Evolutionary conservation across 2,113 vertebrate species (phyloP), one percentile per base, ranked within the genome.

Genomic region (Probosciger aterrimus): DNA sequence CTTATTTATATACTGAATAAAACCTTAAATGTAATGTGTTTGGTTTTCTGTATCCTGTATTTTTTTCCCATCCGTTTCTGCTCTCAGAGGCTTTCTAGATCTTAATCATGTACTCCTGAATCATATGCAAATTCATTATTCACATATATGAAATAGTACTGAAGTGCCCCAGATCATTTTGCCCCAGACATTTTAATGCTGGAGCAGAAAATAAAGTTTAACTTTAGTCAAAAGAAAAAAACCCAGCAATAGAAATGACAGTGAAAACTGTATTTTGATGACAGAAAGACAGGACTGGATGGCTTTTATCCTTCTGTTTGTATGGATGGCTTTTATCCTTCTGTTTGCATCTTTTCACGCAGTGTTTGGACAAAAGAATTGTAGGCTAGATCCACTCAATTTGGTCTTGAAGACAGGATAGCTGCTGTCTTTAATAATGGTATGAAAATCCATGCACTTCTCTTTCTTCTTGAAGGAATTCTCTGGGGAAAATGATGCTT

Each of bases 351-450:
- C 18, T 4, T 4, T 64, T 80, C 16, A 43, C 11, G 11, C 10
- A 70, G 24, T 0, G 0, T 30, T 62, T 49, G 11, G 24, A 63
- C 27, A 62, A 9, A 81, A 44, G 4, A 0, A 3, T 4, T 73
- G 6, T 18, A 57, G 23, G 18, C 4, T 39, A n/a, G 37, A 81
- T 35, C 7, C 0, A 0, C 7, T 39, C 31, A 11, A 1, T 13
- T 14, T 37, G 12, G 18, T 79, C 50, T 37, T 59, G 43, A 75
- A 75, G 73, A 23, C 5, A 41, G 28, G 19, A 30, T 11, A 10
- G 23, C 9, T 3, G 0, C 14, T 62, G 6, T 24, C 13, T 7
- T 60, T 65, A 35, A 6, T 8, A 62, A 57, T 8, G 16, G 8
- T 33, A 11, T 7, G 14, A 77, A 92, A 77, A 74, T 33, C 22